Evolutionary conservation across 2,797 vertebrate genomes (phyloP), one percentile per base, ranked within the genome.

Genomic region (Mustela erminea): DNA sequence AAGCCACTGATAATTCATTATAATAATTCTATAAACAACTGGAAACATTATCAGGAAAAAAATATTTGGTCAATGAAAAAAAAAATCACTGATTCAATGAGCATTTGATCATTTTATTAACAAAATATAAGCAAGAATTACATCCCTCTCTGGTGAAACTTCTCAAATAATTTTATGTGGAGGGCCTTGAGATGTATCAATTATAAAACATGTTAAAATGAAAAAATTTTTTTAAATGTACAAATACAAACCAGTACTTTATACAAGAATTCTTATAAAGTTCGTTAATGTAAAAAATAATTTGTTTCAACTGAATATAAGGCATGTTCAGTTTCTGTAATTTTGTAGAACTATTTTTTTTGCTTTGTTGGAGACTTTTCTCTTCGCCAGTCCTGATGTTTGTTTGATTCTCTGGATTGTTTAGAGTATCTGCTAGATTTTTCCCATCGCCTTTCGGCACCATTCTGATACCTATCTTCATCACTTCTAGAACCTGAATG

Each of bases 361-460:
- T 98, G 98, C 90, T 98, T 98, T 35, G 98, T 97, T 4, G 99
- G 99, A 46, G 99, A 99, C 54, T 75, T 98, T 46, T 99, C 99
- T 86, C 98, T 98, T 77, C 96, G 97, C 46, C 97, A 97, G 74
- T 98, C 98, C 78, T 98, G 98, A 0, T 86, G 97, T 97, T 66
- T 99, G 87, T 98, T 98, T 46, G 98, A 96, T 35, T 99, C 99
- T 83, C 98, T 97, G 85, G 98, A 97, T 74, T 98, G 98, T 54
- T 99, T 98, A 27, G 98, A 98, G 8, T 98, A 83, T 1, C 97
- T 98, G 98, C 66, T 98, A 46, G 95, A 66, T 64, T 98, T 98
- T 81, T 98, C 98, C 52, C 97, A 90, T 3, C 41, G 82, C 7
- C 97, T 98, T 88, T 99, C 99, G 0, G 98, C 82, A 1, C 99